Percentiles rank a stretch among this genome's conserved stretches.
Evolutionary conservation across 1,140 invertebrate genomes (phyloP).

Genomic region (Sycophila sp.): DNA sequence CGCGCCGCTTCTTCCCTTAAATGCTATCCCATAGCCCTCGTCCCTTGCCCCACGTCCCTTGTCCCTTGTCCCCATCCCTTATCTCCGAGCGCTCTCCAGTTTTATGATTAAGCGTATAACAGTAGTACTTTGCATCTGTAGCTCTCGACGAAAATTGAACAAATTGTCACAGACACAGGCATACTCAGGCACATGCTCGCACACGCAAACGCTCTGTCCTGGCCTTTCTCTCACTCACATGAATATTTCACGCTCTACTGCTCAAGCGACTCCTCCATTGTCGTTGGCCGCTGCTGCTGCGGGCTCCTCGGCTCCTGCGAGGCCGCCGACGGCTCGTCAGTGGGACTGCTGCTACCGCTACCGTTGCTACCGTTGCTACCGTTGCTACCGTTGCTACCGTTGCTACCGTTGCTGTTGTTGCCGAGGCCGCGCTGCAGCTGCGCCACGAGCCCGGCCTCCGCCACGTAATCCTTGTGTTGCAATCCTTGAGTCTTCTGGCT

Average conservation of each 20-base stretch:
- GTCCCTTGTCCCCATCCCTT: no score
- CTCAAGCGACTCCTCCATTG: constrained; percentile 64
- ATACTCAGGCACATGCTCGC: neutral
- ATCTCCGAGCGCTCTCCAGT: neutral
- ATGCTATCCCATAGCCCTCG: no score
- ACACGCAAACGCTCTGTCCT: neutral
- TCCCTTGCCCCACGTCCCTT: neutral
- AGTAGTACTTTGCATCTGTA: constrained; percentile 34
- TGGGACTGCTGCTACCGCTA: constrained; percentile 30
- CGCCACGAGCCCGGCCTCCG: constrained; percentile 56
- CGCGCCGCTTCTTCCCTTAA: neutral
- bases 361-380: constrained; percentile 42
- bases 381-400: constrained; percentile 48
- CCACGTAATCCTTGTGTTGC: constrained; percentile 51
- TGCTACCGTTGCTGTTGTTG: constrained; percentile 49
- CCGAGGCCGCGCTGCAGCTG: constrained; percentile 60
- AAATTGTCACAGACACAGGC: no score
- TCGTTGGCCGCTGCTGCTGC: constrained; percentile 47
- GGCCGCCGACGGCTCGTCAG: constrained; percentile 30
- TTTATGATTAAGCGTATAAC: constrained; percentile 36
- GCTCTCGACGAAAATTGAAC: no score
- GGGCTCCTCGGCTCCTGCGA: constrained; percentile 56
- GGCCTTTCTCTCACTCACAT: neutral
- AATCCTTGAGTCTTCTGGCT: constrained; percentile 66
- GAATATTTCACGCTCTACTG: constrained; percentile 54